These are phyloP conservation scores for Cotesia glomerata DNA, from an alignment of 1,140 invertebrate species.

Conservation along the genomic window DNA sequence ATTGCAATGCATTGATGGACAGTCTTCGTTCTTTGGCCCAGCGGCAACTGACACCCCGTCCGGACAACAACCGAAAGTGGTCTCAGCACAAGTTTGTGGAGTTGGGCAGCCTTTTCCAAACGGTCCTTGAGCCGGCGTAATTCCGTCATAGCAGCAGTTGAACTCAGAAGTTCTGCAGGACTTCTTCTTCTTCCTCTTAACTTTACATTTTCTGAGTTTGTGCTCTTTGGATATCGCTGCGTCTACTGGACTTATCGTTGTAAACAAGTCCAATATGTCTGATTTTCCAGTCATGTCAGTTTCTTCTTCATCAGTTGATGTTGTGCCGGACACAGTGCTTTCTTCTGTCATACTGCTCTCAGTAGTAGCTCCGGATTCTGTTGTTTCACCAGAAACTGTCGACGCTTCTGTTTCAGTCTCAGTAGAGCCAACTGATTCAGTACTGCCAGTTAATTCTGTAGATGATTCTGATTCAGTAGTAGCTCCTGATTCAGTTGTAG, in stretches of 20 bases:
- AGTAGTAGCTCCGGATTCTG: constrained; percentile 32
- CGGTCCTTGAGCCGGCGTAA: constrained; percentile 81
- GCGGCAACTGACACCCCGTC: constrained; percentile 85
- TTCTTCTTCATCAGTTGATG: constrained; percentile 32
- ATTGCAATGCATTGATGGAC: constrained; percentile 76
- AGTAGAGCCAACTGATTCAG: constrained; percentile 24
- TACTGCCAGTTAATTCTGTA: constrained; percentile 20
- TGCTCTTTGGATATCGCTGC: constrained; percentile 60
- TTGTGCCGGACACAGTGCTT: constrained; percentile 20
- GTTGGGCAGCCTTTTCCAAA: constrained; percentile 82
- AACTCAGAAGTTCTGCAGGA: constrained; percentile 76
- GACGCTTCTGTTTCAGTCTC: constrained; percentile 32
- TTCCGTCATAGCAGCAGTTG: constrained; percentile 90
- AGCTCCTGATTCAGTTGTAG: constrained; percentile 23
- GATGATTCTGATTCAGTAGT: constrained; percentile 24
- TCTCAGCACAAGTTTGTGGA: constrained; percentile 78
- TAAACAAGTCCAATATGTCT: constrained; percentile 49
- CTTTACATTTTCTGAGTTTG: constrained; percentile 69
- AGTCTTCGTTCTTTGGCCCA: constrained; percentile 76
- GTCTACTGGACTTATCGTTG: constrained; percentile 54
- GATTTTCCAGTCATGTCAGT: constrained; percentile 45
- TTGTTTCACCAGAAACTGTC: constrained; percentile 34
- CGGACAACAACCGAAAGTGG: constrained; percentile 86
- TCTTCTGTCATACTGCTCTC: constrained; percentile 35
- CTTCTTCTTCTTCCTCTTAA: constrained; percentile 63